Base-by-base conservation (phyloP, 2,113 vertebrate genomes). In the Epinephelus lanceolatus region DNA sequence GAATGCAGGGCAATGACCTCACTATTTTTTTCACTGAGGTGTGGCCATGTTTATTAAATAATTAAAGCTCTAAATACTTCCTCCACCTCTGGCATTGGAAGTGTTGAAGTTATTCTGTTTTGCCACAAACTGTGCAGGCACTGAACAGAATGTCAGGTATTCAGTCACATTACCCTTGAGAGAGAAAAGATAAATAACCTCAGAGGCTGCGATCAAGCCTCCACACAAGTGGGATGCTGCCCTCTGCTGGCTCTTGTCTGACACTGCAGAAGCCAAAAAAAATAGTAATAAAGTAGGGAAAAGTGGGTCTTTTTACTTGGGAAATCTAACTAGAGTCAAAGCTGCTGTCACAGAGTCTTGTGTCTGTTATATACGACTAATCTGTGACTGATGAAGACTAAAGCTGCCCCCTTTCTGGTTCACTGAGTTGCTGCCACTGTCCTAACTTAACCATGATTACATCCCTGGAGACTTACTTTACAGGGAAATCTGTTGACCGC, bases 391-490 rank as follows among this genome's bases (percentile, higher is more conserved):
- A 49, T 79, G 53, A 80, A 27, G 47, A 49, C 49, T 47, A 69
- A 62, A 33, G 23, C 40, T 53, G 68, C 52, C 78, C 23, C 33
- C 33, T 37, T 56, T 67, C 65, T 57, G 78, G 60, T 81, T 79
- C 59, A 59, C n/a, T 72, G 60, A 57, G 59, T 63, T 49, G 70
- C 72, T 81, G 71, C 61, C 74, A 71, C 74, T 77, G 81, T 80
- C 33, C 86, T 61, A 11, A 84, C 59, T 78, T 65, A 71, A 85
- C 63, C 72, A 81, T 89, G 86, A 90, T 89, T 83, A 86, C 71
- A 91, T 89, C 88, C 84, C 82, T 45, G 59, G 49, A 83, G 74
- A 90, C 61, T 80, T 83, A 66, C 81, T 90, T 85, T 76, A 79
- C 63, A 67, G 62, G 81, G 19, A 77, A 80, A 84, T 91, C 59